Conservation (phyloP, 1,140 invertebrate genomes). For the Streblospio benedicti region DNA sequence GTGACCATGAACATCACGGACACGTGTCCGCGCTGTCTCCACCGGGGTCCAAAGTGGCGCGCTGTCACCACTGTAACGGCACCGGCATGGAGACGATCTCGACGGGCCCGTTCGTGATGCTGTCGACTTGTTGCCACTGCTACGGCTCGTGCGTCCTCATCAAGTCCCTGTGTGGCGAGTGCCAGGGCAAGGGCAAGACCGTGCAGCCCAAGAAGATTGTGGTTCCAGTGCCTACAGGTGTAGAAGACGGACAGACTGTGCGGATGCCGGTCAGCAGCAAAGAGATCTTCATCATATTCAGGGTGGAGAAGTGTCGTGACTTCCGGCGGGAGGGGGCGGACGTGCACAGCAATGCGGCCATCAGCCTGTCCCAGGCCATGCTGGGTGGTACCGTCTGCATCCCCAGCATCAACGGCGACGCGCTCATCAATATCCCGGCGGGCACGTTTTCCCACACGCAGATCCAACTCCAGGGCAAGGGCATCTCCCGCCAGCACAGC, state of each 20-base stretch:
- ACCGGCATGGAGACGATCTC: conserved; percentile 72
- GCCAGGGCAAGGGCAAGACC: conserved; percentile 83
- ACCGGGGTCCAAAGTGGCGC: conserved; percentile 73
- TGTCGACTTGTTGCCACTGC: conserved; percentile 87
- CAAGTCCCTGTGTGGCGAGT: conserved; percentile 82
- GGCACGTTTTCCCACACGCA: conserved; percentile 86
- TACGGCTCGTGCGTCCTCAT: conserved; percentile 78
- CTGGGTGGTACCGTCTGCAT: conserved; percentile 85
- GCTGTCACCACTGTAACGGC: conserved; percentile 91
- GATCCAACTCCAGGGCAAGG: conserved; percentile 78
- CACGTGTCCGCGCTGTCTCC: conserved; percentile 83
- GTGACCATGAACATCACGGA: conserved; percentile 85
- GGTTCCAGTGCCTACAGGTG: conserved; percentile 82
- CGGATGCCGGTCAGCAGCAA: conserved; percentile 80
- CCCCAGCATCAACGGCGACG: conserved; percentile 90
- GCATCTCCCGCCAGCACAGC: conserved; percentile 80
- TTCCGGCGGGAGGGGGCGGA: conserved; percentile 88
- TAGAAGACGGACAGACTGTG: conserved; percentile 92
- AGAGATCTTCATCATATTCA: conserved; percentile 85
- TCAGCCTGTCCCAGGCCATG: conserved; percentile 73
- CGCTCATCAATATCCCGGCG: conserved; percentile 74
- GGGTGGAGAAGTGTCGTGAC: conserved; percentile 74
- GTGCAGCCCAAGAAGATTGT: conserved; percentile 80
- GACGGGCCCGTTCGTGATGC: conserved; percentile 89
- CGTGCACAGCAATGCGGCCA: conserved; percentile 59